Conservation (phyloP, 2,113 vertebrate genomes). For the Hassar affinis region DNA sequence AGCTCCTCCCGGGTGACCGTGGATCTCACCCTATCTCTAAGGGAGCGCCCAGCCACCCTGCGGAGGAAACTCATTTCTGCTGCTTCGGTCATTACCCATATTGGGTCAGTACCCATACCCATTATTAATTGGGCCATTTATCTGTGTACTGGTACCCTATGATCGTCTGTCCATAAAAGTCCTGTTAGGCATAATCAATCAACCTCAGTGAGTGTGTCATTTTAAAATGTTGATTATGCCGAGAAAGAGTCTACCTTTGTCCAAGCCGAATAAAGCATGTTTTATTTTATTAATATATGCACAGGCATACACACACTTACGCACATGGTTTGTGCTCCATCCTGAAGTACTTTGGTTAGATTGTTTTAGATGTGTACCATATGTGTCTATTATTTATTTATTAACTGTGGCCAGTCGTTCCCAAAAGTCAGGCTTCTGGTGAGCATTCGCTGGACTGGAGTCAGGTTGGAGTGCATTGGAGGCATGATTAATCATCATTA, state of each 20-base stretch:
- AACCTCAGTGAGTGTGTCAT: background rate
- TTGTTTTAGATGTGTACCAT: conserved; percentile 7
- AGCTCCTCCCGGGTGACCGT: too few species aligned
- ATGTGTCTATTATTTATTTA: conserved; percentile 19
- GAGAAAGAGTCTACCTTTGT: background rate
- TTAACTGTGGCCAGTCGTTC: background rate
- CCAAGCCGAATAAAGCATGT: background rate
- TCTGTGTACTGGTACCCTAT: background rate
- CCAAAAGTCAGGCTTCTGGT: background rate
- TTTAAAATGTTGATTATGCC: conserved; percentile 19
- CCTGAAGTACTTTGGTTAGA: background rate
- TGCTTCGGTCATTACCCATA: too few species aligned
- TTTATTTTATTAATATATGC: background rate
- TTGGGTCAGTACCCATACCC: too few species aligned
- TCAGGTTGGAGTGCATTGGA: background rate
- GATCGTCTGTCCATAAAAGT: background rate
- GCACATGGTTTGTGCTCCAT: background rate
- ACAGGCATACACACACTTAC: background rate
- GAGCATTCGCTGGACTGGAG: background rate
- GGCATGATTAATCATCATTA: background rate
- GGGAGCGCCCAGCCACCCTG: too few species aligned
- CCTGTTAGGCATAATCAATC: background rate
- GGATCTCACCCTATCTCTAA: too few species aligned
- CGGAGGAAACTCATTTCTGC: too few species aligned
- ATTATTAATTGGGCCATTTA: background rate